Conservation (phyloP, 2,797 vertebrate genomes). For the Myripristis murdjan region DNA sequence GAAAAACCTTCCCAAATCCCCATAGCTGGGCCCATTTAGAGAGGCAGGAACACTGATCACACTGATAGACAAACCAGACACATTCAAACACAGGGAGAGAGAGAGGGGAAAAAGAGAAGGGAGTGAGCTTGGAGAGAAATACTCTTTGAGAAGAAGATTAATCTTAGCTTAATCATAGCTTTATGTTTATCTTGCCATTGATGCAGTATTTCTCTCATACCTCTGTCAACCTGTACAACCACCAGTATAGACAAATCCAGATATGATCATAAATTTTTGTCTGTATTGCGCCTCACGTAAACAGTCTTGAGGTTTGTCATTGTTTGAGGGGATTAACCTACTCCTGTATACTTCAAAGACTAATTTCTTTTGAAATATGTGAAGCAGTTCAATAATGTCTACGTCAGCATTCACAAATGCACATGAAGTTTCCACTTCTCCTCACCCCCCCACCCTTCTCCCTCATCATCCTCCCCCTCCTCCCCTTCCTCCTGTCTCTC, state of each 20-base stretch:
- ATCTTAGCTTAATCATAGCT: constrained; percentile 10
- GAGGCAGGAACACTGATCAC: constrained; percentile 67
- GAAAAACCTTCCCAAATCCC: constrained; percentile 47
- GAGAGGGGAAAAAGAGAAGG: constrained; percentile 27
- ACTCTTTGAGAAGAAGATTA: background rate
- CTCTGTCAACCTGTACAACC: background rate
- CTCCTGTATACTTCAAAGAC: constrained; percentile 31
- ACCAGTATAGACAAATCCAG: background rate
- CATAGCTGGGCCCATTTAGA: constrained; percentile 38
- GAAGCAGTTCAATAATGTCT: constrained; percentile 73
- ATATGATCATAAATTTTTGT: background rate
- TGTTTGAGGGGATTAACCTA: constrained; percentile 1
- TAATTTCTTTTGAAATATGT: constrained; percentile 61
- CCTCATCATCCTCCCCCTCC: constrained; percentile 46
- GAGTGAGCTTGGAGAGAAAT: background rate
- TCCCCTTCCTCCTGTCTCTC: constrained; percentile 13
- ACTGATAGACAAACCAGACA: constrained; percentile 82
- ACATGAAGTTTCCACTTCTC: constrained; percentile 76
- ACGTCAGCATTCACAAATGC: constrained; percentile 69
- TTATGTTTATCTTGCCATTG: constrained; percentile 20
- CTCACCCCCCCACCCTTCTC: constrained; percentile 47
- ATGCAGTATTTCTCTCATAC: constrained; percentile 21
- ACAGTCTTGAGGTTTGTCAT: background rate
- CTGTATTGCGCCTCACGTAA: background rate
- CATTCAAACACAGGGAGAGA: constrained; percentile 41